Evolutionary conservation across 1,140 invertebrate genomes (phyloP), one percentile per base, ranked within the genome.

Genomic region (Ridgeia piscesae): DNA sequence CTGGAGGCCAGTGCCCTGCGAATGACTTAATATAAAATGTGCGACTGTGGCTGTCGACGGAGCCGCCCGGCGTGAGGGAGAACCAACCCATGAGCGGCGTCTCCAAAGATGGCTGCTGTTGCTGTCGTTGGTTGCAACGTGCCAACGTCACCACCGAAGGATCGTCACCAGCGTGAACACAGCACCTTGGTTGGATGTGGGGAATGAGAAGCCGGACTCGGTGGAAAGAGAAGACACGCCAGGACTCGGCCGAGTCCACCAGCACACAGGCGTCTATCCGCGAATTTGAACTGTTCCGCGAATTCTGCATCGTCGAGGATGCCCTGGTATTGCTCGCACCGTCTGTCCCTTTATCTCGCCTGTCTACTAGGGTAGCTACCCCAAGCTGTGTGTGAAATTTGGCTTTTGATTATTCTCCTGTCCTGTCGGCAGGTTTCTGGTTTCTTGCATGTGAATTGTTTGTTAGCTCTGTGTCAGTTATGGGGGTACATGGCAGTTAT

Each of bases 241-340:
- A 93, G 93, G 93, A 93, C 91, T 93, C 93, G 33, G 91, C 92
- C 77, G 93, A 93, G 35, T 92, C 91, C 33, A 92, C 91, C 34
- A 92, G 88, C 35, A 93, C 92, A 33, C 91, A 91, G 8, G 77
- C 91, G 6, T 93, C 93, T 34, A 93, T 93, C 33, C 91, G 91
- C 50, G 93, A 93, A 91, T 93, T 93, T 89, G 93, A 93, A 91
- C 93, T 93, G 27, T 93, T 93, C 89, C 93, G 91, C 9, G 91
- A 93, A 89, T 93, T 93, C 89, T 93, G 93, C 89, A 91, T 91
- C 11, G 77, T 89, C 34, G 92, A 92, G 34, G 89, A 90, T 77
- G 58, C 58, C 58, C 58, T 77, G 58, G 58, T 77, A 77, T 77
- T 77, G 58, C 0, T 77, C 11, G 58, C 58, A 77, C 58, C 42